Percentiles rank a stretch among this genome's conserved stretches.
Conservation (phyloP, 2,113 vertebrate genomes). For the Heterocephalus glaber region DNA sequence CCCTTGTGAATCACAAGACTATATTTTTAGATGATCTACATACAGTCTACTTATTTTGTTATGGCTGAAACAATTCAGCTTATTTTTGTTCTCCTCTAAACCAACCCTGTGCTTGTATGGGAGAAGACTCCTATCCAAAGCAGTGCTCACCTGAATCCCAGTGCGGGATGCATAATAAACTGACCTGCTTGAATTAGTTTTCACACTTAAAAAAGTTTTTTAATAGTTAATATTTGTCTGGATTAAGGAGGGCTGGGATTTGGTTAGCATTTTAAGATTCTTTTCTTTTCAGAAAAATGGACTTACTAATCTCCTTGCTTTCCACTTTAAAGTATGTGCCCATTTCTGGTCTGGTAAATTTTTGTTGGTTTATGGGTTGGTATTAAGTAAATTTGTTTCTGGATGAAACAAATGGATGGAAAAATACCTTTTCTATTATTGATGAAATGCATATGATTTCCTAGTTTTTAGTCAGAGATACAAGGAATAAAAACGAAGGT, state of each 20-base stretch:
- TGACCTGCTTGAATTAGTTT: conserved; percentile 2
- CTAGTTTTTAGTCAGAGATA: conserved; percentile 11
- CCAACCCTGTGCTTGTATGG: neutral
- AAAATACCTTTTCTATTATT: conserved; percentile 22
- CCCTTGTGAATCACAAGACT: neutral
- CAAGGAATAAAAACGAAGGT: conserved; percentile 30
- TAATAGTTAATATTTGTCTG: neutral
- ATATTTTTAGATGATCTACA: conserved; percentile 32
- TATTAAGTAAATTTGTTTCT: conserved; percentile 38
- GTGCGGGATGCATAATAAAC: neutral
- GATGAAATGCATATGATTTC: neutral
- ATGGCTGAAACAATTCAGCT: conserved; percentile 13
- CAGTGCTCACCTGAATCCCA: neutral
- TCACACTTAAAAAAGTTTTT: neutral
- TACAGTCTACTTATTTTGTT: conserved; percentile 33
- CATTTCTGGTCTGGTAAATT: neutral
- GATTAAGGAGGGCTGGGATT: neutral
- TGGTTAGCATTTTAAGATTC: neutral
- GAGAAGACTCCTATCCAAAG: neutral
- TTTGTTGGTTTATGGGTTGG: conserved; percentile 2
- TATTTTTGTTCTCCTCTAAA: conserved; percentile 40
- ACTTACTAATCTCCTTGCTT: neutral
- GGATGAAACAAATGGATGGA: neutral
- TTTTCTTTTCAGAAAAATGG: neutral
- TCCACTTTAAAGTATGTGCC: conserved; percentile 37